A percentile compares a stretch with the other conserved stretches of the same genome.
These are phyloP conservation scores for Drosophila orena DNA, from an alignment of 1,140 invertebrate species.

Conservation along the genomic window DNA sequence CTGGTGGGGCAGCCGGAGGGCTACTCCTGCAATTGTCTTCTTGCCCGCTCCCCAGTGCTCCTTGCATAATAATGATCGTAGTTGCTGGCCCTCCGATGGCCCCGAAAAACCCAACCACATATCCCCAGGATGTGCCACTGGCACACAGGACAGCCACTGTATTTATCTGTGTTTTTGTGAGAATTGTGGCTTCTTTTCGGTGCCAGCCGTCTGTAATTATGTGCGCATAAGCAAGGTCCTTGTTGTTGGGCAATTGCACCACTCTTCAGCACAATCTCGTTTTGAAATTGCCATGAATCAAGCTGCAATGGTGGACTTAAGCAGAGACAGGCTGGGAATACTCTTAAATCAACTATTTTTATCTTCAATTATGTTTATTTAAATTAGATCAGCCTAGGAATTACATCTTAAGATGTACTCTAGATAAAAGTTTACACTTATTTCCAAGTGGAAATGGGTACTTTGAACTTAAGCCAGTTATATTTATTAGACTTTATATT, in stretches of 20 bases:
- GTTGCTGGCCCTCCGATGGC: background rate
- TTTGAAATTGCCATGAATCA: conserved; percentile 15
- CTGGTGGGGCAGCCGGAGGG: background rate
- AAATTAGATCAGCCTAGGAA: too few relatives aligned
- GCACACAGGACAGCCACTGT: conserved; percentile 8
- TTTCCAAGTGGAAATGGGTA: too few relatives aligned
- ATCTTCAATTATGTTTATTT: too few relatives aligned
- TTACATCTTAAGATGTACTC: too few relatives aligned
- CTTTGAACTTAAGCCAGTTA: too few relatives aligned
- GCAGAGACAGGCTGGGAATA: background rate
- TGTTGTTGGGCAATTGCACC: background rate
- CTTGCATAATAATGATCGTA: conserved; percentile 61
- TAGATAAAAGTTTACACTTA: too few relatives aligned
- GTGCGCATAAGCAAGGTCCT: conserved; percentile 24
- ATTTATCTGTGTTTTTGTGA: conserved; percentile 62
- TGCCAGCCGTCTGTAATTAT: conserved; percentile 42
- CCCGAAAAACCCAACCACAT: background rate
- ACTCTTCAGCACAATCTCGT: conserved; percentile 9
- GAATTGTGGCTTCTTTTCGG: conserved; percentile 48
- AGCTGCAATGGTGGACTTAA: background rate
- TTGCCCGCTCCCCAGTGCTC: conserved; percentile 13
- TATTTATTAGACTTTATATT: too few relatives aligned
- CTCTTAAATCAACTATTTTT: background rate
- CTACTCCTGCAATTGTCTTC: conserved; percentile 37
- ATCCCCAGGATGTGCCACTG: background rate